These are phyloP conservation scores for Neomonachus schauinslandi DNA, from an alignment of 2,113 vertebrate genomes.

Conservation along the genomic window DNA sequence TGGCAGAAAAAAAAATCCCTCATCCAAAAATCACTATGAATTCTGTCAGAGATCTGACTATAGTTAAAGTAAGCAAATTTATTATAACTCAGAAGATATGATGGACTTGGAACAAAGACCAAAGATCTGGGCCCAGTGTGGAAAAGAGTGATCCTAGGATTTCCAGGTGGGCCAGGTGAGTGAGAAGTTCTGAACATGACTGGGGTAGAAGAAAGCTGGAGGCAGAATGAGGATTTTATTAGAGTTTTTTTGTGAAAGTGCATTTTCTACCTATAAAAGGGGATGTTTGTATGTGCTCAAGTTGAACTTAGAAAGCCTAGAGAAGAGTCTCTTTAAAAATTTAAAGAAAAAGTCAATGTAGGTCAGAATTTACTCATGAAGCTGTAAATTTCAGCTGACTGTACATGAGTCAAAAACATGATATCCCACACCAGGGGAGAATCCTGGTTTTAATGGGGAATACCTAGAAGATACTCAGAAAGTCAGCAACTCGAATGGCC, in stretches of 20 bases:
- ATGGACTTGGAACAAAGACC: background rate
- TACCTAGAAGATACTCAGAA: background rate
- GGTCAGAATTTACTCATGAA: conserved; percentile 1
- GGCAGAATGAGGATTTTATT: background rate
- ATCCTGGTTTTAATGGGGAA: conserved; percentile 45
- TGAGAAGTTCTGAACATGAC: background rate
- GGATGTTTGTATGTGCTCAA: background rate
- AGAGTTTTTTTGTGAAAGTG: background rate
- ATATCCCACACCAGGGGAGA: background rate
- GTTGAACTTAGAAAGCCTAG: conserved; percentile 36
- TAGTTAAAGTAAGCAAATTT: conserved; percentile 32
- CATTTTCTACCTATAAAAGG: background rate
- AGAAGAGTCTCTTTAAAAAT: background rate
- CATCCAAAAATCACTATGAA: conserved; percentile 35
- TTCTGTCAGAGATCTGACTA: conserved; percentile 40
- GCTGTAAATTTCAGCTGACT: background rate
- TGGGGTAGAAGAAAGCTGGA: background rate
- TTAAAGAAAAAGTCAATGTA: conserved; percentile 15
- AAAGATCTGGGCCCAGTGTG: background rate
- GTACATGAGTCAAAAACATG: background rate
- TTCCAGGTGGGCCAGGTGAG: background rate
- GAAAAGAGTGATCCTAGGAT: background rate
- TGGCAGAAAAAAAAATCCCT: background rate
- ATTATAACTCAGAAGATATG: background rate
- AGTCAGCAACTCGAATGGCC: background rate